phyloP scores from a whole-genome alignment of 2,797 vertebrate genomes.

The Cottoperca gobio region DNA sequence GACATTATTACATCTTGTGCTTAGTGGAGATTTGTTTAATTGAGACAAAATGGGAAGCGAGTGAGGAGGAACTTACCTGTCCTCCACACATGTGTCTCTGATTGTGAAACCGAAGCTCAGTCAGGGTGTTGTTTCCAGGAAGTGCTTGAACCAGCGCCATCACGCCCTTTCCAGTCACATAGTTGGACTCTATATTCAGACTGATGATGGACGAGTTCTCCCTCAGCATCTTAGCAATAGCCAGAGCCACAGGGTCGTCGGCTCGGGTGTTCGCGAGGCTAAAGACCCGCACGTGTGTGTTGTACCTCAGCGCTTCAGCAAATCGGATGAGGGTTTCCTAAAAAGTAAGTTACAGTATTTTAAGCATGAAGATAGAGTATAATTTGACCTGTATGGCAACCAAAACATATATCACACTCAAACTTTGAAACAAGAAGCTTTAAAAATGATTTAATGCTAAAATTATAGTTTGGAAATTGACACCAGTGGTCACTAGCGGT shows the following conservation, averaged over 20 bases:
- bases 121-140: slow-evolving; percentile 88
- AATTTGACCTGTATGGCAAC: neutral
- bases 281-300: slow-evolving; percentile 90
- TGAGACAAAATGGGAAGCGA: neutral
- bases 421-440: neutral
- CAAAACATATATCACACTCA: neutral
- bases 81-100: slow-evolving; percentile 89
- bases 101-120: slow-evolving; percentile 97
- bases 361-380: neutral
- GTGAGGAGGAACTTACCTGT: slow-evolving; percentile 62
- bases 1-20: neutral
- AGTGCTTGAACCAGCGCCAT: slow-evolving; percentile 93
- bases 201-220: slow-evolving; percentile 90
- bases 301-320: slow-evolving; percentile 90
- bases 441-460: neutral
- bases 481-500: neutral
- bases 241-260: slow-evolving; percentile 90
- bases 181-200: slow-evolving; percentile 97
- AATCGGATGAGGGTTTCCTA: slow-evolving; percentile 91
- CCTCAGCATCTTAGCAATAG: slow-evolving; percentile 91
- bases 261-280: slow-evolving; percentile 95
- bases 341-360: slow-evolving; percentile 17
- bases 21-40: neutral
- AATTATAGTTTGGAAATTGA: neutral
- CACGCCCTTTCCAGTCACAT: slow-evolving; percentile 93